Evolutionary conservation across 2,797 vertebrate genomes (phyloP).

Genomic region (Cyclopterus lumpus): DNA sequence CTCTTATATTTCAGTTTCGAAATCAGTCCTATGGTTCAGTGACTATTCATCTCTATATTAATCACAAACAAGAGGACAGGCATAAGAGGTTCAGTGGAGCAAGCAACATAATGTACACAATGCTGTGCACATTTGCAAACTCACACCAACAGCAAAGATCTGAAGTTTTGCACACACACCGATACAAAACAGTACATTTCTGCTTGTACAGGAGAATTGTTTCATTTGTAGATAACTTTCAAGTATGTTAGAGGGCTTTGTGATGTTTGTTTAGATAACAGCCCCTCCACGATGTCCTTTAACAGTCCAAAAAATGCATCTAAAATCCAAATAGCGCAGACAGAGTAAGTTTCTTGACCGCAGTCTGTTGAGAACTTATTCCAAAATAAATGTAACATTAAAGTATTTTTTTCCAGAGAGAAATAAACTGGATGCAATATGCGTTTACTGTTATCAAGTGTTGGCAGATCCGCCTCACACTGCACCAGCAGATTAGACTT

Average conservation of each 20-base stretch:
- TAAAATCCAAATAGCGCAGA: constrained; percentile 2
- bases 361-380: constrained; percentile 19
- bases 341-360: constrained; percentile 2
- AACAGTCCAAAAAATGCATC: neutral
- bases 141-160: constrained; percentile 22
- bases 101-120: constrained; percentile 8
- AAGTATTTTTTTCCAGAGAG: constrained; percentile 10
- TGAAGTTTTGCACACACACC: constrained; percentile 8
- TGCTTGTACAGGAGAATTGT: constrained; percentile 23
- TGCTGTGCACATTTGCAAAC: constrained; percentile 24
- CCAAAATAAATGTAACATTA: constrained; percentile 16
- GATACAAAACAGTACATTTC: constrained; percentile 33
- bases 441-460: constrained; percentile 27
- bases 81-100: constrained; percentile 30
- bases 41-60: constrained; percentile 14
- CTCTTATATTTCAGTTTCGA: constrained; percentile 25
- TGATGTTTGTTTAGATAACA: constrained; percentile 3
- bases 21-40: constrained; percentile 16
- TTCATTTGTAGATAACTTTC: constrained; percentile 55
- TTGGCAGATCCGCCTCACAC: constrained; percentile 19
- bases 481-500: constrained; percentile 37
- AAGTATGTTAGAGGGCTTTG: constrained; percentile 65
- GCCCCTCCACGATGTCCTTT: neutral
- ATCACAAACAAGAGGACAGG: constrained; percentile 38
- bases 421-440: constrained; percentile 23